Evolutionary conservation across 2,797 vertebrate species (phyloP), one percentile per base, ranked within the genome.

Genomic region (Scolopax rusticola): DNA sequence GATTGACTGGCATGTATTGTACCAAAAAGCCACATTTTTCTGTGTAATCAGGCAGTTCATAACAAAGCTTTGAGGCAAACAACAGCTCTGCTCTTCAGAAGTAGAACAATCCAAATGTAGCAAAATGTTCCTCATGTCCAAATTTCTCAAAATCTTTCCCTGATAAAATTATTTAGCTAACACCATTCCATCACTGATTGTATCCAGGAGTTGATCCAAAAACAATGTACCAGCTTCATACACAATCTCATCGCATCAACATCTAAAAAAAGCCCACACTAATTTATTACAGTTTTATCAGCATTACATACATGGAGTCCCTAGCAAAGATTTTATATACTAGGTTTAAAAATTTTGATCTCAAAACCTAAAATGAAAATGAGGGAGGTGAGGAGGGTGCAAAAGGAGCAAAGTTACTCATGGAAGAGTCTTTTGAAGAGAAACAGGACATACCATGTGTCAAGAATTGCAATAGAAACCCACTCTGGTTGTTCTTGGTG

Each of bases 191-290:
- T 38, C 48, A 70, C 77, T 77, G 84, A 92, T 95, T 89, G 87
- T 70, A 82, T 45, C 67, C 90, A 95, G 77, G 84, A 95, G n/a
- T 13, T 56, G 74, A 77, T 93, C 92, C 90, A 94, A 95, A 93
- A 94, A 17, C 9, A 80, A 90, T 20, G 69, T 94, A 87, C 65
- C 60, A 89, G 38, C 59, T 84, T 79, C 84, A 84, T 60, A 53
- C 64, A 82, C 40, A 82, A 84, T 90, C 57, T 90, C 47, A 80
- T 89, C 69, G 75, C 59, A 93, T 91, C 56, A 84, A 63, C 74
- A 82, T 84, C 63, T 65, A 15, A 90, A 89, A 77, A 77, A 65
- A 0, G 0, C 6, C 51, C 54, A 53, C 41, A 41, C 8, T 50
- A 7, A 13, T 56, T 91, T 77, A 59, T 56, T 82, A 56, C 3